A percentile compares a stretch with the other conserved stretches of the same genome.
Conservation (phyloP, 2,113 vertebrate genomes). For the Petrocephalus zakoni region DNA sequence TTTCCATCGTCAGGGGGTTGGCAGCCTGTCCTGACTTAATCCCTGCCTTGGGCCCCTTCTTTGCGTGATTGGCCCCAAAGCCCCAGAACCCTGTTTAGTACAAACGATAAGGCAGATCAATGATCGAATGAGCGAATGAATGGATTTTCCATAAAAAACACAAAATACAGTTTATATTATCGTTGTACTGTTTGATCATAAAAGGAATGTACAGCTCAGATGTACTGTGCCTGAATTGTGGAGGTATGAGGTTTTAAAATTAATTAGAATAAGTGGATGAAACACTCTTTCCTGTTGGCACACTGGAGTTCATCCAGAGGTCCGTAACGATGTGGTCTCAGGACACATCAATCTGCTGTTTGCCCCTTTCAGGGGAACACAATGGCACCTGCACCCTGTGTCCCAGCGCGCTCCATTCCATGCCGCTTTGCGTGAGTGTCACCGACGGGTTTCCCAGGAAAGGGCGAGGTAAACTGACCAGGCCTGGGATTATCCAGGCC, state of each 20-base stretch:
- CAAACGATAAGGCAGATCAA: background rate
- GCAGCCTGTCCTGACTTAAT: background rate
- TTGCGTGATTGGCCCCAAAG: background rate
- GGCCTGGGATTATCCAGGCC: slow-evolving; percentile 24
- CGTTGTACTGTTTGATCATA: background rate
- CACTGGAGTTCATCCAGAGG: slow-evolving; percentile 41
- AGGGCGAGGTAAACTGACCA: slow-evolving; percentile 29
- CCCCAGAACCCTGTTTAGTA: background rate
- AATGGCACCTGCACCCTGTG: background rate
- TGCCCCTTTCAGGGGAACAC: slow-evolving; percentile 40
- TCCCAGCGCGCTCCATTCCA: slow-evolving; percentile 13
- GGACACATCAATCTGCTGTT: slow-evolving; percentile 29
- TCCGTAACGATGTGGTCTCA: background rate
- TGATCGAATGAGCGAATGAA: background rate
- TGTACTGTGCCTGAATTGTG: background rate
- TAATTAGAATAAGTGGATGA: slow-evolving; percentile 45
- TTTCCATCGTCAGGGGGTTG: background rate
- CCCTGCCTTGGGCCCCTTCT: background rate
- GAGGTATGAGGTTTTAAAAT: slow-evolving; percentile 37
- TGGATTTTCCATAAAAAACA: background rate
- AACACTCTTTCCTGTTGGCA: slow-evolving; percentile 42
- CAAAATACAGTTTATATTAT: background rate
- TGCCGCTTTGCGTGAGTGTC: slow-evolving; percentile 21
- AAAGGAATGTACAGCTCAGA: background rate
- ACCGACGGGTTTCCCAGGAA: slow-evolving; percentile 20